Evolutionary conservation across 2,113 vertebrate species (phyloP).

Genomic region (Choloepus hoffmanni): DNA sequence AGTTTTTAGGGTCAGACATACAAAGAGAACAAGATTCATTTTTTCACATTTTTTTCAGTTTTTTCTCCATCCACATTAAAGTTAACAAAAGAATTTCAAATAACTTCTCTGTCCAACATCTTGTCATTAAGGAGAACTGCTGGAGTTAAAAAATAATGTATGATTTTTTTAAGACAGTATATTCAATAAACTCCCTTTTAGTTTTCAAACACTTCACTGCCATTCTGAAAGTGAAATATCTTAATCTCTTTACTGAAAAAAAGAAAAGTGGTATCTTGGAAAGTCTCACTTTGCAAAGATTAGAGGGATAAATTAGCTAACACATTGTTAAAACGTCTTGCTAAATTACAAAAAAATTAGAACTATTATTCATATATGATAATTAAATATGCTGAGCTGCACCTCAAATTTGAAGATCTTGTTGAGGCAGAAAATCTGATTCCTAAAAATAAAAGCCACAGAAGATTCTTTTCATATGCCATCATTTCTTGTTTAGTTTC

Average conservation of each 20-base stretch:
- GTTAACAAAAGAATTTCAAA: not conserved
- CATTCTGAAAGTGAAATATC: conserved; percentile 24
- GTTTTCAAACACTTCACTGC: not conserved
- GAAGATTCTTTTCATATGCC: not conserved
- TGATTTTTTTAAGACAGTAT: not conserved
- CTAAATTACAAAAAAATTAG: conserved; percentile 5
- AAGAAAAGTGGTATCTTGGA: not conserved
- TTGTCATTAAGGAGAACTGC: not conserved
- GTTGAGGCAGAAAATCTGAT: not conserved
- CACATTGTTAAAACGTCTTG: not conserved
- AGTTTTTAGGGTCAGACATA: not conserved
- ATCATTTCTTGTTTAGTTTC: conserved; percentile 8
- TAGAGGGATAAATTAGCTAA: conserved; percentile 38
- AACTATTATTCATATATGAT: not conserved
- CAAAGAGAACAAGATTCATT: not conserved
- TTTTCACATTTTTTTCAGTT: not conserved
- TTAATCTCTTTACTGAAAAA: not conserved
- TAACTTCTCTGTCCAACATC: not conserved
- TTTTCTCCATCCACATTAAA: not conserved
- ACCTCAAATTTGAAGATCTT: not conserved
- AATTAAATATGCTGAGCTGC: not conserved
- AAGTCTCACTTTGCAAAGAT: not conserved
- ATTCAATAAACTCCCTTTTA: not conserved
- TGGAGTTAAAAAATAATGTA: not conserved
- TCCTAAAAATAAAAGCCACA: conserved; percentile 9